Conservation (phyloP, 2,888 invertebrate genomes). For the Muschampia plurimacula region DNA sequence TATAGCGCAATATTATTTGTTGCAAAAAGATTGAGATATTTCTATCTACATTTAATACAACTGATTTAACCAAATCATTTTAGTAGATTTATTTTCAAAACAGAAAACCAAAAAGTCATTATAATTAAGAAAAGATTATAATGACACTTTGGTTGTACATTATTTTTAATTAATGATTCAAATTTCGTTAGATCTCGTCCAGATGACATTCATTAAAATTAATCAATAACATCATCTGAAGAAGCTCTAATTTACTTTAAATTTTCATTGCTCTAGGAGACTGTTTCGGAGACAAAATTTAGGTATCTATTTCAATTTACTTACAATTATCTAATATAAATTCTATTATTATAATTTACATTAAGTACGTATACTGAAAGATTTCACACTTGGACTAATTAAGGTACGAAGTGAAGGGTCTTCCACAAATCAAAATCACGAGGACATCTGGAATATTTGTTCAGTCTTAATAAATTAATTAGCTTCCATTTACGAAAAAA, state of each 20-base stretch:
- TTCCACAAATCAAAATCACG: slow-evolving; percentile 62
- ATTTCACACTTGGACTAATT: slow-evolving; percentile 82
- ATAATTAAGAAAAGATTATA: slow-evolving; percentile 28
- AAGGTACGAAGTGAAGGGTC: slow-evolving; percentile 72
- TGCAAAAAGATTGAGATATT: not conserved
- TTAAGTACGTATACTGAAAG: slow-evolving; percentile 86
- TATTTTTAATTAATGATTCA: slow-evolving; percentile 29
- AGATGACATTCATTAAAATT: slow-evolving; percentile 54
- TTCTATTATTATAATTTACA: slow-evolving; percentile 83
- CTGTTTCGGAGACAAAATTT: slow-evolving; percentile 76
- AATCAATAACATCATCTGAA: slow-evolving; percentile 60
- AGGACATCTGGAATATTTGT: slow-evolving; percentile 74
- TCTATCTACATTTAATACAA: not conserved
- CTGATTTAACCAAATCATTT: not conserved
- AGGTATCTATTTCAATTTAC: slow-evolving; percentile 78
- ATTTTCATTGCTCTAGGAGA: slow-evolving; percentile 39
- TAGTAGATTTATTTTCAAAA: slow-evolving; percentile 3
- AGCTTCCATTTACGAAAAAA: slow-evolving; percentile 59
- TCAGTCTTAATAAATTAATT: slow-evolving; percentile 84
- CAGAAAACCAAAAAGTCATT: slow-evolving; percentile 42
- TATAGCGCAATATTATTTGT: not conserved
- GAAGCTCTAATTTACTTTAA: slow-evolving; percentile 61
- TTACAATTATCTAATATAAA: slow-evolving; percentile 85
- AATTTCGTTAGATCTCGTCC: slow-evolving; percentile 59
- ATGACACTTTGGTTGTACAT: slow-evolving; percentile 38